Percentiles rank a stretch among this genome's conserved stretches.
phyloP scores from a whole-genome alignment of 2,888 invertebrate genomes.

The Drosophila ezoana region DNA sequence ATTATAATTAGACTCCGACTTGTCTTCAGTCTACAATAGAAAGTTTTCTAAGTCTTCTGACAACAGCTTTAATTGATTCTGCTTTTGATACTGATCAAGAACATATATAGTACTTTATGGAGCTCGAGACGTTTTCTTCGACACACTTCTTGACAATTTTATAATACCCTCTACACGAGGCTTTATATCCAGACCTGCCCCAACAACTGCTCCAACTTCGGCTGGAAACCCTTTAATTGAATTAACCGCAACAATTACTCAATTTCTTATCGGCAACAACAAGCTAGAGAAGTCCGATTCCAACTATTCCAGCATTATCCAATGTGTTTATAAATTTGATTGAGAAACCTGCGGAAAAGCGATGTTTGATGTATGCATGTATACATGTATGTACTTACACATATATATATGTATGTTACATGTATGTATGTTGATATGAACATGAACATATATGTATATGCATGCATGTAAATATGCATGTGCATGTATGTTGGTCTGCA shows the following conservation, averaged over 20 bases:
- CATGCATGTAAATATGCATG: not conserved
- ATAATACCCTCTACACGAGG: conserved; percentile 38
- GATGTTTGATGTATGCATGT: not conserved
- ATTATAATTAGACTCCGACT: too few relatives aligned
- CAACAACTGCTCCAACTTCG: conserved; percentile 3
- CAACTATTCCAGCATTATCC: too few relatives aligned
- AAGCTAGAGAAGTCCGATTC: not conserved
- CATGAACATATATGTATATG: not conserved
- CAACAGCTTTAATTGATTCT: conserved; percentile 17
- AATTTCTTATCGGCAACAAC: conserved; percentile 68
- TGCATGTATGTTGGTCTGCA: not conserved
- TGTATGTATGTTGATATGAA: not conserved
- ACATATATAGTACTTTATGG: too few relatives aligned
- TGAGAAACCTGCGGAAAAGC: too few relatives aligned
- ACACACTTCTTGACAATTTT: not conserved
- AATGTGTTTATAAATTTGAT: too few relatives aligned
- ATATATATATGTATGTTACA: not conserved
- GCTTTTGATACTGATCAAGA: too few relatives aligned
- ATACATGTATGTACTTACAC: not conserved
- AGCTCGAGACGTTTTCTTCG: too few relatives aligned
- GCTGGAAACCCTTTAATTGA: conserved; percentile 72
- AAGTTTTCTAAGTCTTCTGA: too few relatives aligned
- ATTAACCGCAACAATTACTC: conserved; percentile 75
- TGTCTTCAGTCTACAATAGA: too few relatives aligned
- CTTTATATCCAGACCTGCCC: conserved; percentile 10